These are phyloP conservation scores for Teleiodes luculella DNA, from an alignment of 2,888 invertebrate species.

Conservation along the genomic window DNA sequence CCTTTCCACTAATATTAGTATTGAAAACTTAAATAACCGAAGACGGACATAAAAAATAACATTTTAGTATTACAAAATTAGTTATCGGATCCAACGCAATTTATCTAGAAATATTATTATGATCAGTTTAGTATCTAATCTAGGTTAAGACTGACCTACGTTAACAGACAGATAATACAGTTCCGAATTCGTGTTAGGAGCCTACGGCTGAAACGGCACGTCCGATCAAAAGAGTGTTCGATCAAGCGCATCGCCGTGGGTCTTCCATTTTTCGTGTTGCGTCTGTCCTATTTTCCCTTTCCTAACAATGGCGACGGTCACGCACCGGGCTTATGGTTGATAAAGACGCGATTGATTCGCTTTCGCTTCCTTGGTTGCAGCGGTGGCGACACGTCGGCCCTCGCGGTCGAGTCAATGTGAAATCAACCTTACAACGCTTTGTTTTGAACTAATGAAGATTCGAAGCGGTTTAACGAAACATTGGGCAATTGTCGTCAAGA, in stretches of 20 bases:
- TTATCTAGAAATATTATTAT: no score
- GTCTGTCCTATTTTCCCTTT: slow-evolving; percentile 71
- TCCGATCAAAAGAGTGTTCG: slow-evolving; percentile 42
- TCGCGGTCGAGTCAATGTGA: slow-evolving; percentile 53
- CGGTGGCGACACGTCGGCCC: slow-evolving; percentile 57
- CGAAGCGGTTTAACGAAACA: neutral
- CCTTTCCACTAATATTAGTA: no score
- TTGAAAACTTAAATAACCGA: no score
- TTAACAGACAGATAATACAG: neutral
- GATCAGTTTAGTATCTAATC: no score
- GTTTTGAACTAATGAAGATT: neutral
- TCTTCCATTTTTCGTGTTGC: slow-evolving; percentile 61
- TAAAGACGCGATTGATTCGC: slow-evolving; percentile 70
- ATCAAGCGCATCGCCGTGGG: slow-evolving; percentile 54
- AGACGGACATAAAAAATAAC: no score
- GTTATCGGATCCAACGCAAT: no score
- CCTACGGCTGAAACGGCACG: slow-evolving; percentile 36
- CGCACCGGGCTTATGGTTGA: slow-evolving; percentile 65
- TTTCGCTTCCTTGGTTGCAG: slow-evolving; percentile 63
- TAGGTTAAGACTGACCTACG: slow-evolving; percentile 35
- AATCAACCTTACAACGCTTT: slow-evolving; percentile 28
- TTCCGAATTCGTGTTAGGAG: neutral
- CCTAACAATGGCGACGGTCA: slow-evolving; percentile 74
- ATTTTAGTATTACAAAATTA: no score
- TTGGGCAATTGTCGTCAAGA: neutral